phyloP scores from a whole-genome alignment of 2,888 invertebrate species.

The Campoletis raptor region DNA sequence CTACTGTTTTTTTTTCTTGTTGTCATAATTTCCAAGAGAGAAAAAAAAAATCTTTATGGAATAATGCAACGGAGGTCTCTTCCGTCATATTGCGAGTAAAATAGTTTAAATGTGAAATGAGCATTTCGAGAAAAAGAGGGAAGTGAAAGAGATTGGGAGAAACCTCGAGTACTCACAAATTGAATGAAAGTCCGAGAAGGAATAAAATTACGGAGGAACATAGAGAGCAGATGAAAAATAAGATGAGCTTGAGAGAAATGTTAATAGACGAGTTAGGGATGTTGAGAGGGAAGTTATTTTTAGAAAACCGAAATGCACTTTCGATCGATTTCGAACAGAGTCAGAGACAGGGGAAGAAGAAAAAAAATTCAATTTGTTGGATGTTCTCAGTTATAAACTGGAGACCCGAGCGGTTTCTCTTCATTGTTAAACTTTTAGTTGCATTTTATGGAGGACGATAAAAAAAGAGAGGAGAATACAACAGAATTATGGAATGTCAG shows the following conservation, averaged over 20 bases:
- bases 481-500: neutral
- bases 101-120: conserved; percentile 15
- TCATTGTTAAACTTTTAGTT: neutral
- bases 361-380: conserved; percentile 20
- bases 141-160: conserved; percentile 1
- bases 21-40: neutral
- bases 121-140: neutral
- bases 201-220: conserved; percentile 16
- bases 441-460: conserved; percentile 15
- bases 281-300: conserved; percentile 27
- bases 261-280: conserved; percentile 6
- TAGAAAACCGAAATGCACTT: neutral
- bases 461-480: neutral
- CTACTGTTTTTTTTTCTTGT: neutral
- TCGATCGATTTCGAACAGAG: conserved; percentile 19
- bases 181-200: conserved; percentile 4
- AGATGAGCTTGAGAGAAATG: conserved; percentile 31
- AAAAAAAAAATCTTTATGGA: neutral
- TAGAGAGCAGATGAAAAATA: neutral
- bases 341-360: too few species aligned
- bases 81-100: neutral
- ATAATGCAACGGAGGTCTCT: neutral
- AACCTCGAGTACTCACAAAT: conserved; percentile 20
- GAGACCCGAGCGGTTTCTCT: conserved; percentile 4
- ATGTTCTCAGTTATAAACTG: conserved; percentile 14